Conservation (phyloP, 1,140 invertebrate genomes). For the Heliconius melpomene region DNA sequence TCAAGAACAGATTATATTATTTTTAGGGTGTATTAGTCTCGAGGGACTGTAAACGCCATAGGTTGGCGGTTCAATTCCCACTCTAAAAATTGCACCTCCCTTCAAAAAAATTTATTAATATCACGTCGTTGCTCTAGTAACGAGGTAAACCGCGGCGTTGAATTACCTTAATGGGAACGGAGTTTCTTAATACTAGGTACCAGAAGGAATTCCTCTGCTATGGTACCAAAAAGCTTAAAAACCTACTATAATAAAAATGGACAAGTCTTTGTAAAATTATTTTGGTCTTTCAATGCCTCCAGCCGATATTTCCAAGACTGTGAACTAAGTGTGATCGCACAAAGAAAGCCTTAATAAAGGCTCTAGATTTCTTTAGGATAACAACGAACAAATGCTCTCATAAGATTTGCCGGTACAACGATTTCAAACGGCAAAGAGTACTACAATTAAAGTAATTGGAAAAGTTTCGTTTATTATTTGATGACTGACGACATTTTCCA, state of each 20-base stretch:
- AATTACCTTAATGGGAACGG: no score
- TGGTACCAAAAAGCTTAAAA: no score
- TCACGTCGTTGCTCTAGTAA: no score
- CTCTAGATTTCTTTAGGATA: slow-evolving; percentile 15
- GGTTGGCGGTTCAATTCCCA: no score
- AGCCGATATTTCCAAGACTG: slow-evolving; percentile 28
- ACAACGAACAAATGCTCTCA: slow-evolving; percentile 21
- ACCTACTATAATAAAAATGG: background rate
- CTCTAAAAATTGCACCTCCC: no score
- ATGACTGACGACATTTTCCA: background rate
- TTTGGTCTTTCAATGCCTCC: slow-evolving; percentile 21
- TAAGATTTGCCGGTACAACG: slow-evolving; percentile 4
- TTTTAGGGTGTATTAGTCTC: no score
- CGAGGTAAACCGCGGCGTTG: no score
- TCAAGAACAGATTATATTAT: no score
- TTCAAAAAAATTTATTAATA: no score
- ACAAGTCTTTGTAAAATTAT: background rate
- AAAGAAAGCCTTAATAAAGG: slow-evolving; percentile 47
- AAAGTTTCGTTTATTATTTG: slow-evolving; percentile 3
- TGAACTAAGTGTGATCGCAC: slow-evolving; percentile 39
- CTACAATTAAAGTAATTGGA: slow-evolving; percentile 11
- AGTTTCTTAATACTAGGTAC: no score
- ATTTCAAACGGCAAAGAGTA: slow-evolving; percentile 5
- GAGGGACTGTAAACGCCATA: no score
- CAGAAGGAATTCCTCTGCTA: no score